Conservation (phyloP, 2,797 vertebrate genomes). For the Semotilus atromaculatus region DNA sequence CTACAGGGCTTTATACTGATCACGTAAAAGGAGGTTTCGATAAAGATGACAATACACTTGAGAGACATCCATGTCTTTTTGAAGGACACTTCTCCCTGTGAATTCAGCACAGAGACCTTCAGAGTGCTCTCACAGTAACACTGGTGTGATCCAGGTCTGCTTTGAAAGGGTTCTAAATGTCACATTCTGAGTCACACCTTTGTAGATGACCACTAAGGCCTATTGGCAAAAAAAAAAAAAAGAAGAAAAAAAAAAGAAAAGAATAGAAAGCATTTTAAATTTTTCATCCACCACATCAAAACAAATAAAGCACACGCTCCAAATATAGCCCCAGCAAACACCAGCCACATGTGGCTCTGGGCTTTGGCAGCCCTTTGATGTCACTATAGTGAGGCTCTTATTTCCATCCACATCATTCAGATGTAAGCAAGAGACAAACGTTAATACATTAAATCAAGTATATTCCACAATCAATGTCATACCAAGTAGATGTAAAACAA, state of each 20-base stretch:
- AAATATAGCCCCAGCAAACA: slow-evolving; percentile 70
- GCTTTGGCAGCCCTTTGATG: slow-evolving; percentile 65
- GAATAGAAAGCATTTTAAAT: slow-evolving; percentile 69
- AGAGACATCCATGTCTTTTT: not conserved
- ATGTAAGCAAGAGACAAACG: slow-evolving; percentile 52
- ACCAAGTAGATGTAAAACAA: not conserved
- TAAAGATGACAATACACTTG: slow-evolving; percentile 11
- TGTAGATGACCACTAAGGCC: slow-evolving; percentile 77
- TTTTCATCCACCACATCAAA: slow-evolving; percentile 77
- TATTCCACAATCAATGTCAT: slow-evolving; percentile 8
- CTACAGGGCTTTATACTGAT: not conserved
- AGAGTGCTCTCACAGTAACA: slow-evolving; percentile 35
- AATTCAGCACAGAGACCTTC: not conserved
- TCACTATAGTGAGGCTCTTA: slow-evolving; percentile 62
- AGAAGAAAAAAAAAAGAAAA: slow-evolving; percentile 48
- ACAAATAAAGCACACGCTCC: slow-evolving; percentile 65
- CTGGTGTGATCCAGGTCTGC: slow-evolving; percentile 59
- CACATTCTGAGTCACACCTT: slow-evolving; percentile 75
- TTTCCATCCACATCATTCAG: slow-evolving; percentile 55
- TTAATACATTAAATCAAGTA: slow-evolving; percentile 46
- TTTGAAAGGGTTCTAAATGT: slow-evolving; percentile 73
- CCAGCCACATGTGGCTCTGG: slow-evolving; percentile 46
- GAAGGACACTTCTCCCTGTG: not conserved
- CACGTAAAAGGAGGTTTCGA: not conserved
- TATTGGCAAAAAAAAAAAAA: slow-evolving; percentile 55